Percentiles rank a stretch among this genome's conserved stretches.
Evolutionary conservation across 2,888 invertebrate species (phyloP).

Genomic region (Allophyes oxyacanthae): DNA sequence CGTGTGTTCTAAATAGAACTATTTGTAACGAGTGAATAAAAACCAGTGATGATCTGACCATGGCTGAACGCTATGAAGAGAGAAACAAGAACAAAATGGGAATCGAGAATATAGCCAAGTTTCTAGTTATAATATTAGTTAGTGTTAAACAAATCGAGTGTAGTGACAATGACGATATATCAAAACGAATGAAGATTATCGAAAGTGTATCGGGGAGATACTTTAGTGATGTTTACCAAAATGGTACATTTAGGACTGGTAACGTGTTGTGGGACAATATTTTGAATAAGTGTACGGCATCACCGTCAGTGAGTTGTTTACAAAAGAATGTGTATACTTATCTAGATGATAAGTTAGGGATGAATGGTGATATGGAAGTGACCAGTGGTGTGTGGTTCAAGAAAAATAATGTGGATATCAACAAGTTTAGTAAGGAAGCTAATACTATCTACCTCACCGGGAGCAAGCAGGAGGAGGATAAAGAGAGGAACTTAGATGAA

Average conservation of each 20-base stretch:
- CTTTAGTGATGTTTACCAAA: conserved; percentile 80
- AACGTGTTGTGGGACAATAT: conserved; percentile 93
- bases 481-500: conserved; percentile 64
- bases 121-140: conserved; percentile 69
- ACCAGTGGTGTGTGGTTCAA: conserved; percentile 91
- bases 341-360: conserved; percentile 91
- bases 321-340: conserved; percentile 94
- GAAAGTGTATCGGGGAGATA: conserved; percentile 77
- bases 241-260: conserved; percentile 88
- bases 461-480: conserved; percentile 77
- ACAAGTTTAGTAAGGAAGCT: conserved; percentile 87
- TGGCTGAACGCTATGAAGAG: conserved; percentile 64
- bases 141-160: conserved; percentile 65
- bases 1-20: conserved; percentile 34
- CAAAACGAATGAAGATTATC: conserved; percentile 73
- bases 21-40: conserved; percentile 9
- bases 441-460: conserved; percentile 85
- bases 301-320: conserved; percentile 92
- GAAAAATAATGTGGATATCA: conserved; percentile 90
- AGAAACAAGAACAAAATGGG: conserved; percentile 54
- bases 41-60: conserved; percentile 73
- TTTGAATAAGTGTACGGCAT: conserved; percentile 91
- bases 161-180: conserved; percentile 68
- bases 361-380: conserved; percentile 91
- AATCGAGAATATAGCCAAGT: conserved; percentile 61